Evolutionary conservation across 2,113 vertebrate genomes (phyloP).

Genomic region (Panthera uncia): DNA sequence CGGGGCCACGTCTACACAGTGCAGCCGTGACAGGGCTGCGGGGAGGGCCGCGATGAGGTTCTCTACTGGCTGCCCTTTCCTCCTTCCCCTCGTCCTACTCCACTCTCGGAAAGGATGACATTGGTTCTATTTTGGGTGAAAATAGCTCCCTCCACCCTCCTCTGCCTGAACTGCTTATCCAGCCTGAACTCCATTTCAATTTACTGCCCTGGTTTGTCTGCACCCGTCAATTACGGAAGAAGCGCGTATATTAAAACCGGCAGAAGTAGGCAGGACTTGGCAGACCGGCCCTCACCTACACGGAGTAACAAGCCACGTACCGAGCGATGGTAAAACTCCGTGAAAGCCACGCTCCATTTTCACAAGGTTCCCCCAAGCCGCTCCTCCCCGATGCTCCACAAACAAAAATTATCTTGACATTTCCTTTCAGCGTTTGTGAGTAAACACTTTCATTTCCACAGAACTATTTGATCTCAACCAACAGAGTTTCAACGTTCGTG

Average conservation of each 20-base stretch:
- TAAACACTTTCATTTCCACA: slow-evolving; percentile 56
- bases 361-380: slow-evolving; percentile 48
- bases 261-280: not conserved
- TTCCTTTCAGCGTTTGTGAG: slow-evolving; percentile 57
- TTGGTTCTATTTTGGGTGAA: slow-evolving; percentile 48
- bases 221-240: not conserved
- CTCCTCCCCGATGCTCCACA: slow-evolving; percentile 3
- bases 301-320: not conserved
- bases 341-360: not conserved
- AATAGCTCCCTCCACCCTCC: slow-evolving; percentile 46
- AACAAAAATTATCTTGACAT: slow-evolving; percentile 58
- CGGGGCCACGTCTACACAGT: accelerated
- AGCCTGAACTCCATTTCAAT: slow-evolving; percentile 22
- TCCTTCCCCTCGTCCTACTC: not conserved
- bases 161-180: slow-evolving; percentile 23
- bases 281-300: not conserved
- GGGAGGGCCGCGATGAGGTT: not conserved
- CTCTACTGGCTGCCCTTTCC: not conserved
- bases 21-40: not conserved
- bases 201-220: not conserved
- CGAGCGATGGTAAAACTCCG: slow-evolving; percentile 15
- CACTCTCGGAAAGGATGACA: slow-evolving; percentile 12
- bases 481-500: slow-evolving; percentile 55
- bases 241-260: not conserved
- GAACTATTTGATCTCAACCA: slow-evolving; percentile 23